Base-by-base conservation (phyloP, 2,113 vertebrate species). In the Dolichotis patagonum region DNA sequence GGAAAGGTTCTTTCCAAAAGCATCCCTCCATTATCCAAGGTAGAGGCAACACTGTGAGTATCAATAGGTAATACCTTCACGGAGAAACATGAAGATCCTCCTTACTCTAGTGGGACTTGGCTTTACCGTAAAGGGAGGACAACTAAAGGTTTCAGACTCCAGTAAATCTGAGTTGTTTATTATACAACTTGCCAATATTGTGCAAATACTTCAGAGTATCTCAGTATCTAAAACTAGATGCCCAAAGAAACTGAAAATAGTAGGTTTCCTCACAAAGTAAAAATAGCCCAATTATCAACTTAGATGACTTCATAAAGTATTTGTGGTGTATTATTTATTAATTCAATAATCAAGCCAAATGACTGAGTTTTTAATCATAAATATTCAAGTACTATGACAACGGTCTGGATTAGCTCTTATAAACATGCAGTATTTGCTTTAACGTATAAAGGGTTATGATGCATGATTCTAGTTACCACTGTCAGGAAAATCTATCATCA, bases 201-300 rank as follows among this genome's bases (percentile, higher is more conserved):
- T 84, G 14, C 19, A 93, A 28, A 60, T 78, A 85, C 89, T 89
- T 86, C 49, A 69, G 26, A 78, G 9, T 49, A 52, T 69, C 20
- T 92, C 80, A 77, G 30, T 24, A 84, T 67, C 22, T 91, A 92
- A 73, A 96, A 35, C n/a, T 54, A 89, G 62, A 85, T 80, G 30
- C 78, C 84, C 43, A 54, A 69, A 77, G 24, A 78, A 9, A 88
- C 24, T 46, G 19, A 56, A 83, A 60, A 67, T n/a, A 91, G 8
- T n/a, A 91, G 8, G 38, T n/a, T 49, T 54, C n/a, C 49, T 89
- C 54, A 81, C 49, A 88, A 67, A 88, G 8, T 62, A 83, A 83
- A 92, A 85, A 78, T 1, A 81, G 11, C 5, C 32, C 41, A 46
- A 43, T 22, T 65, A 65, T 8, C 63, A 85, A 46, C 32, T 73